These are phyloP conservation scores for Oscheius sp. DNA, from an alignment of 2,888 invertebrate genomes.

Conservation along the genomic window DNA sequence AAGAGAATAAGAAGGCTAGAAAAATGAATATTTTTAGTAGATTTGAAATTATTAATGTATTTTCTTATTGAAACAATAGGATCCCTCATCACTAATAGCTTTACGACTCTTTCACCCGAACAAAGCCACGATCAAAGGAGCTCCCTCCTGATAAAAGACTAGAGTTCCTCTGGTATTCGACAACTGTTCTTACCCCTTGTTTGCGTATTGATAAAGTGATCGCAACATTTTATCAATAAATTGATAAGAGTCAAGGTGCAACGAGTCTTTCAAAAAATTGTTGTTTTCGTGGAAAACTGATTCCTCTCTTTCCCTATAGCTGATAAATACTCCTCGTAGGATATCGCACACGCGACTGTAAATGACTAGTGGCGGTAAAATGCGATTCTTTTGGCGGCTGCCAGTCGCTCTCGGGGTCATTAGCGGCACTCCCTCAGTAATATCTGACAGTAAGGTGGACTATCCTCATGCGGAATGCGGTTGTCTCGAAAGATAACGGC, in stretches of 20 bases:
- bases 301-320: not conserved
- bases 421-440: conserved; percentile 23
- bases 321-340: not conserved
- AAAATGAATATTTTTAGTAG: too few relatives aligned
- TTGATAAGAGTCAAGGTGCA: conserved; percentile 12
- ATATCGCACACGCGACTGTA: not conserved
- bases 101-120: not conserved
- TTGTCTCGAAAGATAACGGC: conserved; percentile 31
- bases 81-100: not conserved
- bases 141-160: conserved; percentile 2
- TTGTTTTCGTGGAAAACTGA: not conserved
- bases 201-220: conserved; percentile 20
- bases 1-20: too few relatives aligned
- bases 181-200: conserved; percentile 20
- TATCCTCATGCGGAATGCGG: conserved; percentile 30
- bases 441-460: conserved; percentile 17
- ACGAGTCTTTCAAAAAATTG: conserved; percentile 3
- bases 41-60: too few relatives aligned
- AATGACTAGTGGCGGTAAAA: conserved; percentile 11
- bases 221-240: conserved; percentile 19
- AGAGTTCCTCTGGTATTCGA: conserved; percentile 6
- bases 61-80: too few relatives aligned
- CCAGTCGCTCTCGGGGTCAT: conserved; percentile 3
- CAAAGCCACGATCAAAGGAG: conserved; percentile 9
- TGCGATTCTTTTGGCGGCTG: not conserved